phyloP scores from a whole-genome alignment of 1,140 invertebrate genomes.

The Apolygus lucorum region DNA sequence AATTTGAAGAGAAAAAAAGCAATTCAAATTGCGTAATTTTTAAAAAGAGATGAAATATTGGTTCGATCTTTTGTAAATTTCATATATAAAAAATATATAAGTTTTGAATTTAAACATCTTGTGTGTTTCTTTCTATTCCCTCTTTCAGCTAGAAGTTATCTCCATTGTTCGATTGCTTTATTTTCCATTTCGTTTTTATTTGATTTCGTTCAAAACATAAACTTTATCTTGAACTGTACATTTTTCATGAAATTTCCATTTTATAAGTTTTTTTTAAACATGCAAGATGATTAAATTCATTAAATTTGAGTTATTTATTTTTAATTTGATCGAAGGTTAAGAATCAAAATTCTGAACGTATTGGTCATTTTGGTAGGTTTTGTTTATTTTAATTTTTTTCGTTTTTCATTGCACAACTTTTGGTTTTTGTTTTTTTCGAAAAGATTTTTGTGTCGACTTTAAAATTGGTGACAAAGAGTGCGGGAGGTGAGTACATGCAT shows the following conservation, averaged over 20 bases:
- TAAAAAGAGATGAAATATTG: neutral
- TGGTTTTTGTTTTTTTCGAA: no score
- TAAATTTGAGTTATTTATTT: neutral
- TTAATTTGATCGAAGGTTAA: neutral
- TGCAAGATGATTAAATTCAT: constrained; percentile 11
- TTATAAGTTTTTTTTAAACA: constrained; percentile 4
- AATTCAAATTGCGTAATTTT: neutral
- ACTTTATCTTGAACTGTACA: neutral
- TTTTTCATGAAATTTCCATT: neutral
- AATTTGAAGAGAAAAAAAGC: neutral
- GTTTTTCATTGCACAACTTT: no score
- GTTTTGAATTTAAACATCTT: constrained; percentile 15
- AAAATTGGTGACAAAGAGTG: no score
- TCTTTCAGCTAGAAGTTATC: neutral
- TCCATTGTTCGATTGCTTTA: neutral
- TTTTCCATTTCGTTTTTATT: neutral
- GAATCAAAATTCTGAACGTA: no score
- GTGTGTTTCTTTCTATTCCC: constrained; percentile 1
- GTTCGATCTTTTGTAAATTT: constrained; percentile 7
- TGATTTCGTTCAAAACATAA: neutral
- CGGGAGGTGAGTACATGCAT: no score
- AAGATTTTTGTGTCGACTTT: no score
- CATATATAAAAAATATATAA: constrained; percentile 10
- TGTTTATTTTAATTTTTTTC: no score
- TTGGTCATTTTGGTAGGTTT: no score